Conservation (phyloP, 2,113 vertebrate genomes). For the Etheostoma cragini region DNA sequence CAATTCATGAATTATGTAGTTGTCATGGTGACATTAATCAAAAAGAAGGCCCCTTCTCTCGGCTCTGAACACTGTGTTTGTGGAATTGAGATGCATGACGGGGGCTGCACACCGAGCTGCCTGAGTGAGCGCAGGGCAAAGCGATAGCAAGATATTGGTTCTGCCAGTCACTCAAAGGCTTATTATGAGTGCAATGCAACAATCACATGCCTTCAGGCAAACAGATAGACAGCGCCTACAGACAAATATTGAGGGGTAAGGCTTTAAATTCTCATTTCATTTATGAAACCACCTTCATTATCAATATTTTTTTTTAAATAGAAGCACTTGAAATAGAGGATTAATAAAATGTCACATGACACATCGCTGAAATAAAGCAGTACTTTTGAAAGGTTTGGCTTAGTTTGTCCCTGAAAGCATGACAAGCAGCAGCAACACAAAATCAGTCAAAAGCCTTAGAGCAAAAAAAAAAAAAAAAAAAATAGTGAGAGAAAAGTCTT, state of each 20-base stretch:
- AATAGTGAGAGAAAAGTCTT: slow-evolving; percentile 20
- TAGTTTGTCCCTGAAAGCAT: background rate
- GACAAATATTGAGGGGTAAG: slow-evolving; percentile 59
- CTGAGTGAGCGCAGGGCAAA: slow-evolving; percentile 67
- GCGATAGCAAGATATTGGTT: slow-evolving; percentile 76
- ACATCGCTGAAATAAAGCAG: slow-evolving; percentile 5
- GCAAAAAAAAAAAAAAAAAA: background rate
- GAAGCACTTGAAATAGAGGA: background rate
- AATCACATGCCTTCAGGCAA: slow-evolving; percentile 70
- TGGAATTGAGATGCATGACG: slow-evolving; percentile 82
- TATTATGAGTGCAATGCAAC: slow-evolving; percentile 76
- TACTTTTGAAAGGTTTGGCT: background rate
- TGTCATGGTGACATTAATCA: slow-evolving; percentile 85
- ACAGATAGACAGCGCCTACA: slow-evolving; percentile 59
- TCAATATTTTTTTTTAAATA: slow-evolving; percentile 15
- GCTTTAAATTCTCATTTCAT: slow-evolving; percentile 40
- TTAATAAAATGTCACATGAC: background rate
- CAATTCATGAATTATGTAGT: slow-evolving; percentile 87
- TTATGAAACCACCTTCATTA: slow-evolving; percentile 3
- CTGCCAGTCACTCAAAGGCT: slow-evolving; percentile 78
- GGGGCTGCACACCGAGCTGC: slow-evolving; percentile 64
- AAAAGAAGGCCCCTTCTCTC: slow-evolving; percentile 71
- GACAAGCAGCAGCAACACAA: slow-evolving; percentile 21
- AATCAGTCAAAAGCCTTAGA: slow-evolving; percentile 28
- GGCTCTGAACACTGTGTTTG: slow-evolving; percentile 80